phyloP scores from a whole-genome alignment of 2,113 vertebrate species.

The Chauna torquata region DNA sequence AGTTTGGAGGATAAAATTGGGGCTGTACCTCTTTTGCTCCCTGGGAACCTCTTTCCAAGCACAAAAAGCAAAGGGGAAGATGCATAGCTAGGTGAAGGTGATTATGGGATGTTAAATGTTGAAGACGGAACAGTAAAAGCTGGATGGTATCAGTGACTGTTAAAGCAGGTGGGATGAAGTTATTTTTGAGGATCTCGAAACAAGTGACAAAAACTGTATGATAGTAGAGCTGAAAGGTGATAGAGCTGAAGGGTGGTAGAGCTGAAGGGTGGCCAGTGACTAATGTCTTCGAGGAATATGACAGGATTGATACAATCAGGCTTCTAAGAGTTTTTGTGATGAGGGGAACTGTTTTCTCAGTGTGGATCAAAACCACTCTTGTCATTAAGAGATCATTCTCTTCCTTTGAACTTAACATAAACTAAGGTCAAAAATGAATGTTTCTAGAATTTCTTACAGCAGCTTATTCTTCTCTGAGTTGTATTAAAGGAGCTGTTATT shows the following conservation, averaged over 20 bases:
- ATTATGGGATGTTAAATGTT: not conserved
- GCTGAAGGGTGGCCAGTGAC: not conserved
- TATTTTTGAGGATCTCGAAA: not conserved
- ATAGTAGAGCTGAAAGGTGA: not conserved
- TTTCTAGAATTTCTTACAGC: not conserved
- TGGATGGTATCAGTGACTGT: not conserved
- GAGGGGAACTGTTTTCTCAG: not conserved
- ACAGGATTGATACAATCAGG: not conserved
- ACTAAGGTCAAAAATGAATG: not conserved
- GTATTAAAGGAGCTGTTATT: not conserved
- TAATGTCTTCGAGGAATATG: not conserved
- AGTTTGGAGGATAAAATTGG: not conserved
- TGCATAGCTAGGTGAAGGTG: not conserved
- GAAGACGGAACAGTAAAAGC: not conserved
- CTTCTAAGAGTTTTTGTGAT: not conserved
- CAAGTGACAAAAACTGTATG: not conserved
- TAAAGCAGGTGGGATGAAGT: not conserved
- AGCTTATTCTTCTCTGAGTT: not conserved
- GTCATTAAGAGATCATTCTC: not conserved
- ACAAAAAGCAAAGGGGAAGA: not conserved
- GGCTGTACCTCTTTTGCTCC: not conserved
- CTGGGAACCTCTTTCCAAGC: not conserved
- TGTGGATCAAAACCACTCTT: not conserved
- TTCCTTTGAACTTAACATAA: not conserved
- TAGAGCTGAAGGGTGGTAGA: not conserved